Evolutionary conservation across 2,797 vertebrate species (phyloP).

Genomic region (Hipposideros larvatus): DNA sequence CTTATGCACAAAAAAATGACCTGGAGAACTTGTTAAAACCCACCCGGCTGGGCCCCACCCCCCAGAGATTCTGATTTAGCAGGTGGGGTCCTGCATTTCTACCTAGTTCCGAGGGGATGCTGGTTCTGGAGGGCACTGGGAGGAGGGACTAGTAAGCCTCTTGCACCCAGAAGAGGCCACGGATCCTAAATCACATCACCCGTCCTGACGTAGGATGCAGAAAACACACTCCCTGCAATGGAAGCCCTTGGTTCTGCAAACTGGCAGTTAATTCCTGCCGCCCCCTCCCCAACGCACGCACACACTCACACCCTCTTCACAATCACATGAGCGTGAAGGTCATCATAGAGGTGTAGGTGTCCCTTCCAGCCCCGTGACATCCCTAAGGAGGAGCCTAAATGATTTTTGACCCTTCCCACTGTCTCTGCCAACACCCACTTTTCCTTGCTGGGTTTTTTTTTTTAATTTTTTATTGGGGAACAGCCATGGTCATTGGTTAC

Average conservation of each 20-base stretch:
- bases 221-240: neutral
- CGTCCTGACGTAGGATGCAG: neutral
- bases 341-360: fast-evolving
- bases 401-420: too few species aligned
- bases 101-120: neutral
- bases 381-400: neutral
- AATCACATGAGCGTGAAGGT: neutral
- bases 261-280: neutral
- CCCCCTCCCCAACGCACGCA: too few species aligned
- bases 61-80: neutral
- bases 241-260: neutral
- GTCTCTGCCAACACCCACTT: neutral
- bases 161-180: too few species aligned
- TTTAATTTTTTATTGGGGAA: neutral
- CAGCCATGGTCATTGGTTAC: too few species aligned
- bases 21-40: neutral
- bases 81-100: neutral
- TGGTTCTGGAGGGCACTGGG: fast-evolving
- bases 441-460: neutral
- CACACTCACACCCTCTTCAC: neutral
- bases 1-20: neutral
- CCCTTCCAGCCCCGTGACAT: neutral
- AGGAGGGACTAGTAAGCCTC: neutral
- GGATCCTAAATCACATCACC: neutral
- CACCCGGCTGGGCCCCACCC: neutral